Evolutionary conservation across 2,888 invertebrate genomes (phyloP).

Genomic region (Diarsia dahlii): DNA sequence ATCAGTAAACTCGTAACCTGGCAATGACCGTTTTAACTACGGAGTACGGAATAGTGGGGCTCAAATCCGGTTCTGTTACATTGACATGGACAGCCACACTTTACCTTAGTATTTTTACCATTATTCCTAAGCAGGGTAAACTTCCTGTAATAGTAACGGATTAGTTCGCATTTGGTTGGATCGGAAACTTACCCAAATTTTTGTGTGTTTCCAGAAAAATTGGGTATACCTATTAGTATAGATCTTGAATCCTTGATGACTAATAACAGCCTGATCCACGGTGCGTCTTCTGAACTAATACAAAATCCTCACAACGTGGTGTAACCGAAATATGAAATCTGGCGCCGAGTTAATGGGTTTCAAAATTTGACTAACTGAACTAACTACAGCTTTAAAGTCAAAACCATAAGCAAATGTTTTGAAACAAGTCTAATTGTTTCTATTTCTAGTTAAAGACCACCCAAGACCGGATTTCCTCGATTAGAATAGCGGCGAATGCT

Average conservation of each 20-base stretch:
- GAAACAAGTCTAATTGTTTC: conserved; percentile 36
- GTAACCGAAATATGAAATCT: conserved; percentile 33
- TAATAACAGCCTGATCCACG: neutral
- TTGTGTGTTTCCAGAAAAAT: neutral
- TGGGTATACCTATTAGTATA: too few species aligned
- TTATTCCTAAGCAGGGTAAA: conserved; percentile 2
- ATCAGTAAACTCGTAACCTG: conserved; percentile 65
- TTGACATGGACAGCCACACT: conserved; percentile 56
- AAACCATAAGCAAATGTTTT: conserved; percentile 13
- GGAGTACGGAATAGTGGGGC: conserved; percentile 51
- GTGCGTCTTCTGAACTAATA: neutral
- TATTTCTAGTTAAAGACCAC: conserved; percentile 50
- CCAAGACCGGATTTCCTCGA: conserved; percentile 42
- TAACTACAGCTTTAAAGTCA: conserved; percentile 22
- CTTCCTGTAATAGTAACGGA: conserved; percentile 4
- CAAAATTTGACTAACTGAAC: conserved; percentile 27
- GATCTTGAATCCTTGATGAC: neutral
- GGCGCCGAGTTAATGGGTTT: conserved; percentile 11
- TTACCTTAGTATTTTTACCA: conserved; percentile 27
- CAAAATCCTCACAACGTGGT: neutral
- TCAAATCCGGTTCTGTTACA: conserved; percentile 67
- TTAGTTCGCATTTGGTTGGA: neutral
- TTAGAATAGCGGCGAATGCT: conserved; percentile 34
- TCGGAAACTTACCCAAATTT: neutral
- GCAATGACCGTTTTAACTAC: conserved; percentile 72